These are phyloP conservation scores for Thymelicus acteon DNA, from an alignment of 2,888 invertebrate species.

Conservation along the genomic window DNA sequence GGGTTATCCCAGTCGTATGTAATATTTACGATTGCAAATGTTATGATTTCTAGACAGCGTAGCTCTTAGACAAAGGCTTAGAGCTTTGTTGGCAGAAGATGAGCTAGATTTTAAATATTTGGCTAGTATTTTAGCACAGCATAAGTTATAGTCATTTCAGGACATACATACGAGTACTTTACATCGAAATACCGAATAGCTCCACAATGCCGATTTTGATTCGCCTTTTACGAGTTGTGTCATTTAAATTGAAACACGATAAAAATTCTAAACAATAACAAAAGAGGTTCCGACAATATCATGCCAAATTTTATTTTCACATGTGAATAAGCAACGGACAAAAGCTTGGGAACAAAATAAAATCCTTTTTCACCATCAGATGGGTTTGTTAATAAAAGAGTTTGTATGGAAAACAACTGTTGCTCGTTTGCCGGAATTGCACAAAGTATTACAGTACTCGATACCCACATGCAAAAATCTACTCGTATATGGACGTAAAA, in stretches of 20 bases:
- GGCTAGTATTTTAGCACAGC: neutral
- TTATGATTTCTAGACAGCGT: conserved; percentile 4
- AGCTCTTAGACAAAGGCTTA: neutral
- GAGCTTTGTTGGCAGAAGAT: neutral
- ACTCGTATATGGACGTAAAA: neutral
- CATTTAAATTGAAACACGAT: neutral
- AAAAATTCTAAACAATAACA: neutral
- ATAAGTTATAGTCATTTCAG: no score
- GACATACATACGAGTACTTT: no score
- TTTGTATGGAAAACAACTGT: conserved; percentile 35
- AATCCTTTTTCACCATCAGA: conserved; percentile 22
- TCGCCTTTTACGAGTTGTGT: no score
- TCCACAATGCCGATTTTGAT: no score
- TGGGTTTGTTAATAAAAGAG: conserved; percentile 37
- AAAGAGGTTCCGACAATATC: conserved; percentile 1
- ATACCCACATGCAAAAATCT: conserved; percentile 15
- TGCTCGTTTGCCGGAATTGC: conserved; percentile 10
- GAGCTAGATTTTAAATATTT: conserved; percentile 7
- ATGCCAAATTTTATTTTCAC: conserved; percentile 16
- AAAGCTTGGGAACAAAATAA: conserved; percentile 25
- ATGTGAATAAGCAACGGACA: conserved; percentile 4
- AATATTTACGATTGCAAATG: conserved; percentile 30
- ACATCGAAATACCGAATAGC: no score
- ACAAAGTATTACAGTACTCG: conserved; percentile 14
- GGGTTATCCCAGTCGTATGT: conserved; percentile 26